These are phyloP conservation scores for Charanyca ferruginea DNA, from an alignment of 2,888 invertebrate genomes.

Conservation along the genomic window DNA sequence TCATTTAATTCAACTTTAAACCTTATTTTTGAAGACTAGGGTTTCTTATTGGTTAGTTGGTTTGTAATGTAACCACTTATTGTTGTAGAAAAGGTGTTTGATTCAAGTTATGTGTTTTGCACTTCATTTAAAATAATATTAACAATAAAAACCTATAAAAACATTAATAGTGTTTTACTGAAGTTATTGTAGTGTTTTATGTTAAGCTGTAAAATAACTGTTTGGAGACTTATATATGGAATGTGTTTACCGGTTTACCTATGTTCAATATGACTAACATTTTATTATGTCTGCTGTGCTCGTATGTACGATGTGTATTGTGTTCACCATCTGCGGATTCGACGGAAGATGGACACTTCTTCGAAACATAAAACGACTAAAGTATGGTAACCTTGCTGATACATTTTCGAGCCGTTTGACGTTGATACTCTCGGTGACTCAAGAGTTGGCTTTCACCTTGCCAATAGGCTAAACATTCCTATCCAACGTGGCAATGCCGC, in stretches of 20 bases:
- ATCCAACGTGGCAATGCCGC: no score
- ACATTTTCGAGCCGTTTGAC: no score
- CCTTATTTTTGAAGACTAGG: neutral
- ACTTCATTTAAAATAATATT: conserved; percentile 43
- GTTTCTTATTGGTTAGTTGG: neutral
- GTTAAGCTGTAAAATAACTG: neutral
- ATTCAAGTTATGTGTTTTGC: conserved; percentile 36
- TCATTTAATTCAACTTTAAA: conserved; percentile 6
- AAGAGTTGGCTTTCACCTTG: no score
- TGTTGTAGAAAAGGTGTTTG: conserved; percentile 46
- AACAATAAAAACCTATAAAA: conserved; percentile 33
- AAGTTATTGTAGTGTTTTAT: conserved; percentile 16
- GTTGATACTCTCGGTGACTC: no score
- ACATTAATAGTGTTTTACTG: conserved; percentile 32
- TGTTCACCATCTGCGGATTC: no score
- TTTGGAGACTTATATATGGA: conserved; percentile 16
- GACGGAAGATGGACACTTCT: no score
- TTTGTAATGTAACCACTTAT: conserved; percentile 19
- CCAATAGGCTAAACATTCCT: no score
- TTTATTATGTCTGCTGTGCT: no score
- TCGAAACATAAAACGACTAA: no score
- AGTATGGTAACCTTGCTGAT: no score
- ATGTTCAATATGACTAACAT: neutral
- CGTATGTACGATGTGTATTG: no score
- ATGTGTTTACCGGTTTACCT: neutral